phyloP scores from a whole-genome alignment of 1,140 invertebrate species.

The Diuraphis noxia region DNA sequence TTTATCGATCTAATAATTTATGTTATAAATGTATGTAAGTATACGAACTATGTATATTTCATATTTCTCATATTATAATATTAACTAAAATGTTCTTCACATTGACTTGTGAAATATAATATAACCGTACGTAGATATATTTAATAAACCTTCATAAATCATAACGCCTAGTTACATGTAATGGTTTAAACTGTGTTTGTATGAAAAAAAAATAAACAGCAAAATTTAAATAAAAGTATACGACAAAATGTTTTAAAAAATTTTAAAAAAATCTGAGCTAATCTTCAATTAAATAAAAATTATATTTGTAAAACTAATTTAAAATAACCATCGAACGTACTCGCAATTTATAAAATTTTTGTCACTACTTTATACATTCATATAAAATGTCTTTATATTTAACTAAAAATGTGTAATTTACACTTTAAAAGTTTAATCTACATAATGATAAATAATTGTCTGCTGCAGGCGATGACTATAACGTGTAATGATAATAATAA shows the following conservation, averaged over 20 bases:
- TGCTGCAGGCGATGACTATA: not conserved
- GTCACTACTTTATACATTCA: not conserved
- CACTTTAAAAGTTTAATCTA: not conserved
- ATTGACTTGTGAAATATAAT: too few relatives aligned
- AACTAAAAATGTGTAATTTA: not conserved
- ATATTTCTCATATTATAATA: not conserved
- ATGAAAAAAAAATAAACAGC: too few relatives aligned
- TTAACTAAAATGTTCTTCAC: too few relatives aligned
- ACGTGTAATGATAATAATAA: not conserved
- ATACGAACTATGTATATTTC: not conserved
- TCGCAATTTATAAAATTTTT: not conserved
- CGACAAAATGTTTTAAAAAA: not conserved
- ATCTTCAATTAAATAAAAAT: not conserved
- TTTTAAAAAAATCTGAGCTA: not conserved
- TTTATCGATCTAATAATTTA: not conserved
- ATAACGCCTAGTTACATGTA: not conserved
- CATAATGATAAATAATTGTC: not conserved
- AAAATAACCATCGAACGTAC: not conserved
- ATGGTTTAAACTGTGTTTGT: not conserved
- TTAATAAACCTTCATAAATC: not conserved
- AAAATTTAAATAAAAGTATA: not conserved
- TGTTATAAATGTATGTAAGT: not conserved
- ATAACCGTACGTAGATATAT: too few relatives aligned
- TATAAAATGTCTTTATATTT: not conserved
- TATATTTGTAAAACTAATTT: not conserved